Evolutionary conservation across 1,140 invertebrate genomes (phyloP).

Genomic region (Drosophila nannoptera): DNA sequence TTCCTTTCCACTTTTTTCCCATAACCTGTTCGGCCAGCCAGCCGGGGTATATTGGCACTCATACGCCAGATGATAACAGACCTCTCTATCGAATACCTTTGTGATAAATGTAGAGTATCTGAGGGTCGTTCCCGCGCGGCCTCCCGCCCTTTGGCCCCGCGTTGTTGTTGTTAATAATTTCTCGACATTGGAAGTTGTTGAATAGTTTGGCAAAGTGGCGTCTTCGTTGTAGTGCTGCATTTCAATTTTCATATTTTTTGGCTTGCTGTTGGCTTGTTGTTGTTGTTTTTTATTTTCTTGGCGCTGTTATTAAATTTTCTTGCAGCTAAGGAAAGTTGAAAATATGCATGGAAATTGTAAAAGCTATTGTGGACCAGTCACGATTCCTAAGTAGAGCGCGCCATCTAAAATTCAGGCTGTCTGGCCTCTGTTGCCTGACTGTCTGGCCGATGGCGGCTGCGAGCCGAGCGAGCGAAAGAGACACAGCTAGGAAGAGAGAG

Average conservation of each 20-base stretch:
- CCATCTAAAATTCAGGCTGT: conserved; percentile 53
- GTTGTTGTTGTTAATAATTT: conserved; percentile 49
- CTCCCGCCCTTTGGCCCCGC: neutral
- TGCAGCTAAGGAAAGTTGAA: conserved; percentile 52
- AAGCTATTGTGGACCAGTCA: conserved; percentile 60
- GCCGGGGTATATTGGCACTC: neutral
- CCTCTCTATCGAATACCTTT: too few species aligned
- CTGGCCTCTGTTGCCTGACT: conserved; percentile 36
- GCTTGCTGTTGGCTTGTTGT: neutral
- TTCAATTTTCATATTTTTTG: conserved; percentile 57
- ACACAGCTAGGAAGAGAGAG: neutral
- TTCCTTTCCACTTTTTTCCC: conserved; percentile 21
- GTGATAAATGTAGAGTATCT: neutral
- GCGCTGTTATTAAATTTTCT: conserved; percentile 47
- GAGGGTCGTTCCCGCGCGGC: too few species aligned
- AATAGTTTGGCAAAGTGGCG: conserved; percentile 31
- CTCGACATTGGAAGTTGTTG: conserved; percentile 56
- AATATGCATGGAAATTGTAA: conserved; percentile 65
- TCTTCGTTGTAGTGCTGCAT: conserved; percentile 40
- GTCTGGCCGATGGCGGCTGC: conserved; percentile 20
- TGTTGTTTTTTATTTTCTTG: conserved; percentile 14
- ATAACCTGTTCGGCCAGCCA: neutral
- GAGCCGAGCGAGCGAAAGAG: neutral
- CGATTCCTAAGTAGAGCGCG: conserved; percentile 62
- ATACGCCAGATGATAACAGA: too few species aligned